Evolutionary conservation across 1,140 invertebrate genomes (phyloP).

Genomic region (Drosophila prosaltans): DNA sequence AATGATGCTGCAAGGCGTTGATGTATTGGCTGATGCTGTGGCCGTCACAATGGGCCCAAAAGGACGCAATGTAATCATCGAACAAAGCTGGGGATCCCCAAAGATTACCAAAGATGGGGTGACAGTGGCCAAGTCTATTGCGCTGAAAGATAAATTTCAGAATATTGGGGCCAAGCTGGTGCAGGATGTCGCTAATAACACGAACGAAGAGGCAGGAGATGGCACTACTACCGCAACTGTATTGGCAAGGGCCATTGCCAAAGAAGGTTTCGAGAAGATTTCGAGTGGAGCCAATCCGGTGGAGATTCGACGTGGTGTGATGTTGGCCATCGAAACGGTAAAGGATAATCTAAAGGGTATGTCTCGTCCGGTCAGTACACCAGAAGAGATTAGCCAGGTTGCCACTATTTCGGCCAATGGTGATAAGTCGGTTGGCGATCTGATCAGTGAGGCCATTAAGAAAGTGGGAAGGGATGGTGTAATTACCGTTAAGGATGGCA

Average conservation of each 20-base stretch:
- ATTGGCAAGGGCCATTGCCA: conserved; percentile 97
- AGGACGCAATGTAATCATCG: conserved; percentile 99
- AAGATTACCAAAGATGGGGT: conserved; percentile 99
- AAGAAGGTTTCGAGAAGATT: conserved; percentile 99
- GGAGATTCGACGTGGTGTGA: conserved; percentile 97
- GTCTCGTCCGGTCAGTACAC: conserved; percentile 97
- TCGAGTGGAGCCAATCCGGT: conserved; percentile 99
- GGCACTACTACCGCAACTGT: conserved; percentile 99
- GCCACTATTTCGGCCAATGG: conserved; percentile 99
- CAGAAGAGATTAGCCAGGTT: conserved; percentile 99
- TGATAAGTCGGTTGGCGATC: conserved; percentile 93
- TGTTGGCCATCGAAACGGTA: conserved; percentile 96
- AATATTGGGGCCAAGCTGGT: conserved; percentile 99
- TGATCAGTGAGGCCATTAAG: conserved; percentile 99
- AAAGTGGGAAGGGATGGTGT: conserved; percentile 98
- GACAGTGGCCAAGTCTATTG: conserved; percentile 98
- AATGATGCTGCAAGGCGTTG: conserved; percentile 98
- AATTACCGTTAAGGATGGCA: conserved; percentile 99
- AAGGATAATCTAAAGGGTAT: conserved; percentile 94
- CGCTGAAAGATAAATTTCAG: conserved; percentile 99
- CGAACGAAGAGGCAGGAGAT: conserved; percentile 99
- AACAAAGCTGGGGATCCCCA: conserved; percentile 99
- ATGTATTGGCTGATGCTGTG: conserved; percentile 98
- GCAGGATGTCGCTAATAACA: conserved; percentile 99
- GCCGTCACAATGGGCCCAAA: conserved; percentile 99